These are phyloP conservation scores for Amblyopsis hoosieri DNA, from an alignment of 2,797 vertebrate genomes.

Conservation along the genomic window DNA sequence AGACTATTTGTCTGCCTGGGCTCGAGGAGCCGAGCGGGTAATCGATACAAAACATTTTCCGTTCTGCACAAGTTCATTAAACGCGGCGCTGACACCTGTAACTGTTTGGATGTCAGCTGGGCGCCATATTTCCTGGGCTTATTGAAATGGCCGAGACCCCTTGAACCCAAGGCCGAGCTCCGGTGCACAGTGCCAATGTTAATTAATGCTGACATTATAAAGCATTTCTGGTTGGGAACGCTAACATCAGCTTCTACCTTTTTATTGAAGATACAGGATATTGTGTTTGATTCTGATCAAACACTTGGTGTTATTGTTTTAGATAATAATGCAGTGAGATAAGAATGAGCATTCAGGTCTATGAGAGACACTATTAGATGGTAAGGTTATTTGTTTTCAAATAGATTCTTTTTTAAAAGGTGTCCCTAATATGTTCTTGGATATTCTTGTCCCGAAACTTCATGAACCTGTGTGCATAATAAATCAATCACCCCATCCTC, in stretches of 20 bases:
- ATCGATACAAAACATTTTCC: conserved; percentile 79
- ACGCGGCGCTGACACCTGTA: conserved; percentile 73
- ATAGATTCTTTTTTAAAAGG: conserved; percentile 25
- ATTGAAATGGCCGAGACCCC: conserved; percentile 50
- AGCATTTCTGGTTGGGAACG: neutral
- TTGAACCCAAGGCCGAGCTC: conserved; percentile 17
- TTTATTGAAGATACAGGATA: conserved; percentile 1
- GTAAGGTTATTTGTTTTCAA: conserved; percentile 38
- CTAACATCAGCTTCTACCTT: neutral
- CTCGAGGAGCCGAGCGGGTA: conserved; percentile 68
- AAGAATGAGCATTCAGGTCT: conserved; percentile 28
- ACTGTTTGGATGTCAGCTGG: conserved; percentile 60
- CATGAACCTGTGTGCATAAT: conserved; percentile 61
- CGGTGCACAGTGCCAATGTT: conserved; percentile 6
- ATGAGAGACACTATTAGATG: conserved; percentile 8
- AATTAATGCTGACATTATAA: conserved; percentile 10
- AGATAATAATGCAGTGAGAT: conserved; percentile 22
- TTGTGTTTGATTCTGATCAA: neutral
- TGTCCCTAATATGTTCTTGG: conserved; percentile 40
- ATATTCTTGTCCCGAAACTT: conserved; percentile 57
- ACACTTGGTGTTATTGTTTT: conserved; percentile 20
- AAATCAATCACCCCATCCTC: conserved; percentile 72
- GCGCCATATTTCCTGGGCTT: conserved; percentile 57
- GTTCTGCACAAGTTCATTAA: conserved; percentile 76
- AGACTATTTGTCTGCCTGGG: conserved; percentile 70